Evolutionary conservation across 2,888 invertebrate species (phyloP).

Genomic region (Hylaea fasciaria): DNA sequence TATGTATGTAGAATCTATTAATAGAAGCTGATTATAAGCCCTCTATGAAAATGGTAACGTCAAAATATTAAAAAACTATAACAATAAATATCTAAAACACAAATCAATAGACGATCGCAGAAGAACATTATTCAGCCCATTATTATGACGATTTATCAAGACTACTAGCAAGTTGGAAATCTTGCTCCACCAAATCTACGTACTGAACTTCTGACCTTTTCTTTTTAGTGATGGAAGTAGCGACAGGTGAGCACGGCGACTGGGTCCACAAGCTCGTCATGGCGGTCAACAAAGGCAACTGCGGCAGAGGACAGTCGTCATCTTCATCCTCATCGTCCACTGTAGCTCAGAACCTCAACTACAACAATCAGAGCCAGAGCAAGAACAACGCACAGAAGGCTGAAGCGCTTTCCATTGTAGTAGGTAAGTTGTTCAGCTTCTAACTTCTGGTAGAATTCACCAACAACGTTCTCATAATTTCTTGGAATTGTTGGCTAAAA

Average conservation of each 20-base stretch:
- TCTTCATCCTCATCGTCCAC: conserved; percentile 71
- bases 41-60: too few species aligned
- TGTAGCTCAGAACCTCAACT: conserved; percentile 73
- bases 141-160: too few species aligned
- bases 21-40: too few species aligned
- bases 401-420: conserved; percentile 70
- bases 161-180: too few species aligned
- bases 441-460: not conserved
- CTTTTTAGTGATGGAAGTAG: conserved; percentile 95
- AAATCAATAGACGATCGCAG: too few species aligned
- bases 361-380: conserved; percentile 79
- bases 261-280: conserved; percentile 93
- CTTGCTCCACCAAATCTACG: too few species aligned
- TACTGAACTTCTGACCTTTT: not conserved
- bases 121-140: too few species aligned
- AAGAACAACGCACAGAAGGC: conserved; percentile 82
- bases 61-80: too few species aligned
- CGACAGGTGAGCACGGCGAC: conserved; percentile 97
- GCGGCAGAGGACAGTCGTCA: conserved; percentile 80
- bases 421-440: conserved; percentile 56
- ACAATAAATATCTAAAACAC: too few species aligned
- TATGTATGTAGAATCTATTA: too few species aligned
- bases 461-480: not conserved
- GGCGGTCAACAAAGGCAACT: conserved; percentile 92
- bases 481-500: too few species aligned